Conservation (phyloP, 2,113 vertebrate genomes). For the Labrus mixtus region DNA sequence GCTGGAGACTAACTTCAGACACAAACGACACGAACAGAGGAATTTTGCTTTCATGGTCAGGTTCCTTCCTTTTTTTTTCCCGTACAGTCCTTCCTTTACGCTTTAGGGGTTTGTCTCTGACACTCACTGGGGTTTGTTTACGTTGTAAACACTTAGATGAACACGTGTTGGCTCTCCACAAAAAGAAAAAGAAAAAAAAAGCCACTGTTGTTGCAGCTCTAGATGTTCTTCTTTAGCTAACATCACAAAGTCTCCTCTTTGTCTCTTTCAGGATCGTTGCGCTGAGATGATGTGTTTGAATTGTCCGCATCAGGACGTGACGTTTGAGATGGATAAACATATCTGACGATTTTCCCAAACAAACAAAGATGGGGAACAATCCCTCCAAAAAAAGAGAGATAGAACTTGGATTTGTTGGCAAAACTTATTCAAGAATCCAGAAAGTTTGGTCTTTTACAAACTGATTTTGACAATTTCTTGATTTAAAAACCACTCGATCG, state of each 20-base stretch:
- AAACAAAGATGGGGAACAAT: conserved; percentile 36
- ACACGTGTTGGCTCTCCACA: conserved; percentile 45
- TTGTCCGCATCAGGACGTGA: conserved; percentile 28
- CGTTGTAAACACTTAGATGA: conserved; percentile 66
- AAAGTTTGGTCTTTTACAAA: background rate
- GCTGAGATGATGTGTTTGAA: conserved; percentile 15
- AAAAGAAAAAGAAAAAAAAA: conserved; percentile 24
- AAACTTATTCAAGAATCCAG: conserved; percentile 17
- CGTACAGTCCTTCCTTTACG: conserved; percentile 20
- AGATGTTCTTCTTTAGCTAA: conserved; percentile 4
- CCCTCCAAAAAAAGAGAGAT: conserved; percentile 13
- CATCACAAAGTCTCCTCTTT: conserved; percentile 12
- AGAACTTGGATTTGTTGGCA: conserved; percentile 33
- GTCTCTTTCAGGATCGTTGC: conserved; percentile 13
- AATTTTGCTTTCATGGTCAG: conserved; percentile 26
- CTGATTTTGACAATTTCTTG: conserved; percentile 6
- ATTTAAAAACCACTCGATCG: conserved; percentile 11
- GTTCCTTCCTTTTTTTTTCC: conserved; percentile 9
- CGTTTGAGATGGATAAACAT: conserved; percentile 42
- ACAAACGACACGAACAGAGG: conserved; percentile 55
- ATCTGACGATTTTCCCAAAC: conserved; percentile 65
- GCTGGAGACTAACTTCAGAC: conserved; percentile 63
- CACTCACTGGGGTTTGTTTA: conserved; percentile 54
- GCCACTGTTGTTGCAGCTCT: conserved; percentile 14
- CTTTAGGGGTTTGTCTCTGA: conserved; percentile 13